phyloP scores from a whole-genome alignment of 2,797 vertebrate species.

The Sebastes glaucus region DNA sequence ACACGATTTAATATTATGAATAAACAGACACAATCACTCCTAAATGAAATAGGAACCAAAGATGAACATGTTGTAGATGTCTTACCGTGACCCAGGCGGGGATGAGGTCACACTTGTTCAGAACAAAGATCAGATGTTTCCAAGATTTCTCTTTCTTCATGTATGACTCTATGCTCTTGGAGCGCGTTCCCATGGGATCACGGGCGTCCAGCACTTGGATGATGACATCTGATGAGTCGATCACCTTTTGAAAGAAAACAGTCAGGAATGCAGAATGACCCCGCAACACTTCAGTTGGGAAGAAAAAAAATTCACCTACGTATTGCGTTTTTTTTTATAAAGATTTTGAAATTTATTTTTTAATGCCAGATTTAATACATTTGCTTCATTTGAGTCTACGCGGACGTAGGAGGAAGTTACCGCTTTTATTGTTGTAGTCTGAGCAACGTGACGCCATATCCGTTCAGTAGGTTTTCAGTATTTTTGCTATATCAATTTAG shows the following conservation, averaged over 20 bases:
- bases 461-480: too few species aligned
- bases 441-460: too few species aligned
- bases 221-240: conserved; percentile 96
- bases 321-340: too few species aligned
- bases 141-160: conserved; percentile 96
- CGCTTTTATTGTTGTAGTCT: too few species aligned
- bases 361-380: too few species aligned
- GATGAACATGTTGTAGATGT: neutral
- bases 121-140: conserved; percentile 97
- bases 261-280: neutral
- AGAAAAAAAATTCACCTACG: too few species aligned
- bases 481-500: too few species aligned
- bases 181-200: conserved; percentile 95
- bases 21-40: neutral
- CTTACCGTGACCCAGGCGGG: conserved; percentile 97
- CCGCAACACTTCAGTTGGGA: neutral
- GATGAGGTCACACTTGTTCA: conserved; percentile 98
- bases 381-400: too few species aligned
- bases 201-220: conserved; percentile 97
- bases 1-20: neutral
- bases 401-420: too few species aligned
- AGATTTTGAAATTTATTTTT: too few species aligned
- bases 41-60: neutral
- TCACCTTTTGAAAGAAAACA: conserved; percentile 83
- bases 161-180: conserved; percentile 92